Percentiles rank a stretch among this genome's conserved stretches.
These are phyloP conservation scores for Noctilio leporinus DNA, from an alignment of 2,113 vertebrate genomes.

Conservation along the genomic window DNA sequence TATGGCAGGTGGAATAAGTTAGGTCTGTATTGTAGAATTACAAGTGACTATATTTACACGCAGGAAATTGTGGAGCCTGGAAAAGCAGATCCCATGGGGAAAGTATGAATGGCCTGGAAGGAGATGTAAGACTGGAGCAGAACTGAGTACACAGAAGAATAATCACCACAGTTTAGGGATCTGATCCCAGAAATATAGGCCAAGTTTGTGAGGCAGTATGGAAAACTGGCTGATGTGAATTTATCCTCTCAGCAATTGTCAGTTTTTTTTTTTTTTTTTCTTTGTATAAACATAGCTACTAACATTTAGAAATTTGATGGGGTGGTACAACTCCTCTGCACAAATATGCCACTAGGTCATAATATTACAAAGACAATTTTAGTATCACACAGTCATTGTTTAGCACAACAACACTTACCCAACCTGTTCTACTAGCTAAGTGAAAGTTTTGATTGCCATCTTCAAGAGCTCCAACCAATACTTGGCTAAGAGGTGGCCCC, in stretches of 20 bases:
- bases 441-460: rapidly evolving
- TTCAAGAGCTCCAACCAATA: rapidly evolving
- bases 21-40: neutral
- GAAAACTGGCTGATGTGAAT: neutral
- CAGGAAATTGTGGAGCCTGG: neutral
- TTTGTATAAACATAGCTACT: neutral
- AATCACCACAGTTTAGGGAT: neutral
- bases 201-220: neutral
- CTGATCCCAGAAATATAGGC: neutral
- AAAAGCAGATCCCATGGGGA: neutral
- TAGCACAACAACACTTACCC: neutral
- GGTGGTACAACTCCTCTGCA: neutral
- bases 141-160: neutral
- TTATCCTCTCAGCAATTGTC: too few relatives aligned
- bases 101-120: neutral
- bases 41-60: neutral
- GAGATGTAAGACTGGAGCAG: neutral
- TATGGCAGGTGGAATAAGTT: neutral
- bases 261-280: too few relatives aligned
- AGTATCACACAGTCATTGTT: too few relatives aligned
- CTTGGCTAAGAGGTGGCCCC: too few relatives aligned
- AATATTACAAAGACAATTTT: neutral
- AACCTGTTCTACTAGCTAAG: neutral
- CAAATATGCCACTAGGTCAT: too few relatives aligned
- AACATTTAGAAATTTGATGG: rapidly evolving